A percentile compares a stretch with the other conserved stretches of the same genome.
These are phyloP conservation scores for Knipowitschia caucasica DNA, from an alignment of 2,797 vertebrate species.

Conservation along the genomic window DNA sequence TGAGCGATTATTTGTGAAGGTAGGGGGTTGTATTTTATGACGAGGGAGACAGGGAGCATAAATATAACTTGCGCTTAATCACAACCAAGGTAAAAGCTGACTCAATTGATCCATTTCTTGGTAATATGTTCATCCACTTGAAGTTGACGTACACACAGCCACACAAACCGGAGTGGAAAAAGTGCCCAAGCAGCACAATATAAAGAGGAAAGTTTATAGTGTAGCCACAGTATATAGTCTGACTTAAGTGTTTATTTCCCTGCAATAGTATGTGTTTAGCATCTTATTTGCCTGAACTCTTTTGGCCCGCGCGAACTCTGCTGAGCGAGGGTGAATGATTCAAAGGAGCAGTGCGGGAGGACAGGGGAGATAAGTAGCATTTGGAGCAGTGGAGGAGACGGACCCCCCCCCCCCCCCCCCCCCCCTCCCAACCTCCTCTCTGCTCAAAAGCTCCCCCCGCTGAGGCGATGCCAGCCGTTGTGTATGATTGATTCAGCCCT, in stretches of 20 bases:
- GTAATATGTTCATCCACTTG: slow-evolving; percentile 38
- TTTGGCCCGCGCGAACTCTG: slow-evolving; percentile 38
- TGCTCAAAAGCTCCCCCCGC: slow-evolving; percentile 16
- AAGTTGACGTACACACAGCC: slow-evolving; percentile 25
- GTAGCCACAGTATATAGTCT: slow-evolving; percentile 7
- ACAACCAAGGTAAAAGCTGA: slow-evolving; percentile 58
- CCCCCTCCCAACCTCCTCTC: slow-evolving; percentile 13
- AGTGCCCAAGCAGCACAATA: slow-evolving; percentile 41
- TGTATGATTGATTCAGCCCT: slow-evolving; percentile 58
- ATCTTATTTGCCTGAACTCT: slow-evolving; percentile 30
- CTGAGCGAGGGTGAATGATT: slow-evolving; percentile 27
- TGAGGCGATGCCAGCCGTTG: slow-evolving; percentile 39
- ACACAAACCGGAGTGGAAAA: slow-evolving; percentile 12
- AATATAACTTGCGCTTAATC: slow-evolving; percentile 66
- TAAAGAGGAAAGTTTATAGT: slow-evolving; percentile 27
- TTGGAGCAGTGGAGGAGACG: slow-evolving; percentile 51
- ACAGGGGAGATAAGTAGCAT: slow-evolving; percentile 52
- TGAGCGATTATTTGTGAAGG: slow-evolving; percentile 19
- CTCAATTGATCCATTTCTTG: slow-evolving; percentile 60
- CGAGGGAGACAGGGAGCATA: slow-evolving; percentile 60
- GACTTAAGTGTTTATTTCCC: slow-evolving; percentile 1
- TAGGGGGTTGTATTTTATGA: slow-evolving; percentile 62
- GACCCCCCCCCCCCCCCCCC: slow-evolving; percentile 11
- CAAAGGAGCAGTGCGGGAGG: slow-evolving; percentile 30
- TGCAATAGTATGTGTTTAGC: slow-evolving; percentile 6